Evolutionary conservation across 2,888 invertebrate genomes (phyloP).

Genomic region (Andrena fulva): DNA sequence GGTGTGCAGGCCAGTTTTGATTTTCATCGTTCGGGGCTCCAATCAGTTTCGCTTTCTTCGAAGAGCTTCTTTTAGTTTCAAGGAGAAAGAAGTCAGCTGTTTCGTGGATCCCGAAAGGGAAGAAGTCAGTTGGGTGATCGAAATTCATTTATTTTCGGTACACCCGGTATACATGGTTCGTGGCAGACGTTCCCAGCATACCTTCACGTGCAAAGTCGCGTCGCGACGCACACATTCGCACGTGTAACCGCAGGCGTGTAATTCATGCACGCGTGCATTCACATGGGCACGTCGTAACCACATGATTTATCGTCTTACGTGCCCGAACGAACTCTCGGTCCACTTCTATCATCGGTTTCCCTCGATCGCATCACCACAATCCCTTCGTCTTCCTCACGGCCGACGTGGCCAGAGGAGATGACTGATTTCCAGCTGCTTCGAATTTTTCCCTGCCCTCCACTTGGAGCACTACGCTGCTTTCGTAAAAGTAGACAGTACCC

Average conservation of each 20-base stretch:
- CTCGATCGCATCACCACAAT: slow-evolving; percentile 42
- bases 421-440: slow-evolving; percentile 49
- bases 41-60: not conserved
- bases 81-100: not conserved
- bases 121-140: too few relatives aligned
- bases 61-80: not conserved
- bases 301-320: slow-evolving; percentile 73
- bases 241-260: slow-evolving; percentile 36
- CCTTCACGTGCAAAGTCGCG: slow-evolving; percentile 5
- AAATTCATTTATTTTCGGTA: not conserved
- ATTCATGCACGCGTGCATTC: slow-evolving; percentile 45
- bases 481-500: not conserved
- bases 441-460: slow-evolving; percentile 30
- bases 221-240: not conserved
- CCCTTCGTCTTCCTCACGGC: slow-evolving; percentile 18
- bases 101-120: not conserved
- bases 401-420: slow-evolving; percentile 24
- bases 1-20: too few relatives aligned
- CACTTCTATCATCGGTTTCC: slow-evolving; percentile 66
- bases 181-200: not conserved
- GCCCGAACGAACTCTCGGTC: slow-evolving; percentile 60
- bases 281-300: slow-evolving; percentile 56
- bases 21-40: too few relatives aligned
- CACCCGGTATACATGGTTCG: not conserved
- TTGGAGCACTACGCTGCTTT: not conserved